A percentile compares a stretch with the other conserved stretches of the same genome.
These are phyloP conservation scores for Polypedilum vanderplanki DNA, from an alignment of 1,140 invertebrate species.

Conservation along the genomic window DNA sequence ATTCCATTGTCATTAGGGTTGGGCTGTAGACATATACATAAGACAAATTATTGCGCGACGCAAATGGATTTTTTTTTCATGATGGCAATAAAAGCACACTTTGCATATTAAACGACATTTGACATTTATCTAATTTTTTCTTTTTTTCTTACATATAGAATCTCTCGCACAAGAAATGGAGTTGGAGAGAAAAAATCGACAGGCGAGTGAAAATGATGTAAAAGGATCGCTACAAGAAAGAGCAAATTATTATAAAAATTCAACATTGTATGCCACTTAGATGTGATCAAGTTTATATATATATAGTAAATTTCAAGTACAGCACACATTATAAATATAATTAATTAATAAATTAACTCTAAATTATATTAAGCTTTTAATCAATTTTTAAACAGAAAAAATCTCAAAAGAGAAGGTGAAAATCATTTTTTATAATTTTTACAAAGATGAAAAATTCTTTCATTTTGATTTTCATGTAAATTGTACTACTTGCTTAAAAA, in stretches of 20 bases:
- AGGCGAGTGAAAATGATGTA: constrained; percentile 70
- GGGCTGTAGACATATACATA: not conserved
- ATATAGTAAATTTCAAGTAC: not conserved
- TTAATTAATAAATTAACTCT: not conserved
- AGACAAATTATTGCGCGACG: constrained; percentile 8
- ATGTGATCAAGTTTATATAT: constrained; percentile 35
- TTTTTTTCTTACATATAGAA: constrained; percentile 53
- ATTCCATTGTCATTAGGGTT: constrained; percentile 15
- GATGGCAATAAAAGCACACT: constrained; percentile 5
- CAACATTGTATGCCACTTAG: constrained; percentile 78
- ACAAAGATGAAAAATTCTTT: too few relatives aligned
- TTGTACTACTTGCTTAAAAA: too few relatives aligned
- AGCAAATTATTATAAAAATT: constrained; percentile 76
- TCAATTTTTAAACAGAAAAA: not conserved
- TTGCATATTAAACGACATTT: constrained; percentile 22
- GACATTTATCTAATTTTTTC: constrained; percentile 33
- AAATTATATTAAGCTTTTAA: constrained; percentile 5
- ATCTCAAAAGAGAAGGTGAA: not conserved
- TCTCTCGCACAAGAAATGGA: constrained; percentile 76
- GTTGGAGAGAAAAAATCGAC: constrained; percentile 73
- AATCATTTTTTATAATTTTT: not conserved
- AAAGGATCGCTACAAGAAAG: constrained; percentile 76
- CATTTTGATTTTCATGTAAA: too few relatives aligned
- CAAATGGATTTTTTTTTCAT: constrained; percentile 23
- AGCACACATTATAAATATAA: not conserved